Base-by-base conservation (phyloP, 1,140 invertebrate genomes). In the Philaenus spumarius region DNA sequence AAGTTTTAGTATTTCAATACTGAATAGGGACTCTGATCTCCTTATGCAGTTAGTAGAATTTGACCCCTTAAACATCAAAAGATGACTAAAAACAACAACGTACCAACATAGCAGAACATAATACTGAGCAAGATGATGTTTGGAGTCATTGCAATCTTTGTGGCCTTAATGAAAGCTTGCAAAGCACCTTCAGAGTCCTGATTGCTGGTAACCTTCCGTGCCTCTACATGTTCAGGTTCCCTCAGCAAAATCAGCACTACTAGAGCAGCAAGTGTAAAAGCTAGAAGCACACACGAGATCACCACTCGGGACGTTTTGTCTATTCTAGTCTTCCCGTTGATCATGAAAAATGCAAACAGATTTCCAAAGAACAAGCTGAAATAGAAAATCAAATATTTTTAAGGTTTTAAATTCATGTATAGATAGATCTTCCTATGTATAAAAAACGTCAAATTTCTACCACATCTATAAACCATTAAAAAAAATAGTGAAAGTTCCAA, bases 71-170 rank as follows among this genome's bases (percentile, higher is more conserved):
- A n/a, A n/a, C n/a, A n/a, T n/a, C n/a, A n/a, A n/a, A n/a, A n/a
- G n/a, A n/a, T n/a, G n/a, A n/a, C n/a, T n/a, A n/a, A n/a, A 3
- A 30, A 30, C 9, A 42, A 22, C 12, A 7, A 48, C 20, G 58
- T 69, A 89, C 86, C 86, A 43, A 92, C 95, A 69, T 95, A 97
- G 55, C 92, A 82, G 72, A 97, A 97, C 0, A 89, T 87, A 34
- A 93, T 68, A 59, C 85, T 84, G 1, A 97, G 75, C 0, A 95
- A 68, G 6, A 95, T 65, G 90, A 97, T 97, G 52, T 90, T 82
- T 22, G 78, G 80, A 0, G 90, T 93, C 26, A 83, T 72, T 63
- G 95, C 87, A 1, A 97, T 73, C 52, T 75, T 77, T n/a, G 90
- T 75, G 0, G 93, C 87, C 42, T 85, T 84, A 61, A 77, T 79